phyloP scores from a whole-genome alignment of 2,888 invertebrate species.

The Allophyes oxyacanthae region DNA sequence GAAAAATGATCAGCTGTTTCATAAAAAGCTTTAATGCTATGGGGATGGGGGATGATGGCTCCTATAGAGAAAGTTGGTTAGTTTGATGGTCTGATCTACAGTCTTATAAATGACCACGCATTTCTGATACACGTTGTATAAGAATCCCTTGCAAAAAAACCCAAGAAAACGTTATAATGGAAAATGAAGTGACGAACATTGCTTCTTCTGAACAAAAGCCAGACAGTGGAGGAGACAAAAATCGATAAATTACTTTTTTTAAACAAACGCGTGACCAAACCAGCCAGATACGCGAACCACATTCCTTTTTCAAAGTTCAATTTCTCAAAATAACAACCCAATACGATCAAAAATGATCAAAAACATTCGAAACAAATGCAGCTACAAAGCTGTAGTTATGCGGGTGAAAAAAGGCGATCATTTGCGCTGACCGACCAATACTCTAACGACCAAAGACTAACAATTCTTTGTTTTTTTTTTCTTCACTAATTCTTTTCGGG shows the following conservation, averaged over 20 bases:
- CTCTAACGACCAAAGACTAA: conserved; percentile 60
- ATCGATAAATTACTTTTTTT: conserved; percentile 6
- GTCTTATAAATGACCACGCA: too few species aligned
- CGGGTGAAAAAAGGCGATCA: conserved; percentile 55
- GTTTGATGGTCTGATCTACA: too few species aligned
- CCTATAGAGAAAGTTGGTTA: too few species aligned
- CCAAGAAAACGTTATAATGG: too few species aligned
- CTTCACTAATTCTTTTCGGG: conserved; percentile 77
- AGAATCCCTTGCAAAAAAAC: too few species aligned
- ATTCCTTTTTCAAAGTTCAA: conserved; percentile 38
- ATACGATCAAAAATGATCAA: conserved; percentile 21
- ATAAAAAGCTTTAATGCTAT: too few species aligned
- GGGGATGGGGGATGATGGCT: too few species aligned
- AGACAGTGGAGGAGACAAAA: too few species aligned
- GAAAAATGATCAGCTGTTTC: too few species aligned
- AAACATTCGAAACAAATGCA: conserved; percentile 39
- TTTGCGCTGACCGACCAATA: conserved; percentile 59
- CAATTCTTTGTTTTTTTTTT: conserved; percentile 56
- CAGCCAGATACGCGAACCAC: conserved; percentile 7
- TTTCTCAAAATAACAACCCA: conserved; percentile 37
- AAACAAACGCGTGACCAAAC: conserved; percentile 15
- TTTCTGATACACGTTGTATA: too few species aligned
- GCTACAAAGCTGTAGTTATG: conserved; percentile 42
- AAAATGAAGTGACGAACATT: too few species aligned
- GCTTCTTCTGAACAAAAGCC: too few species aligned